Evolutionary conservation across 1,140 invertebrate genomes (phyloP).

Genomic region (Magallana gigas): DNA sequence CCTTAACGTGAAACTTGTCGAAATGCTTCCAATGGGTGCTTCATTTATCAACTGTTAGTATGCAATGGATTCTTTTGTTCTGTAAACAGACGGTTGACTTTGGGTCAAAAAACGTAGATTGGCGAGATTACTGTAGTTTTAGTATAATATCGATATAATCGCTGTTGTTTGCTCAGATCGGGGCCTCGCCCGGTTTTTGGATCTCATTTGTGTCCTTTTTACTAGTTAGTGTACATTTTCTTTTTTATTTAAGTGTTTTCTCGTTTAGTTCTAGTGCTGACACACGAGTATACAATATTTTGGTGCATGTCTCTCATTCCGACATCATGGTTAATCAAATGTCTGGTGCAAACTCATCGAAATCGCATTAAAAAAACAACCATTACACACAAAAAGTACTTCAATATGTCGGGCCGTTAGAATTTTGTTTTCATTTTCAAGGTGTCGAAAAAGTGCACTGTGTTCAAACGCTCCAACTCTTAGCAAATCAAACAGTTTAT

Average conservation of each 20-base stretch:
- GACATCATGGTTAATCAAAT: conserved; percentile 14
- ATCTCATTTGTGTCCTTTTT: conserved; percentile 13
- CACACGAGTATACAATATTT: conserved; percentile 13
- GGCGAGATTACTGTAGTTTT: neutral
- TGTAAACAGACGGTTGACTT: neutral
- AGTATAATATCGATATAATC: no score
- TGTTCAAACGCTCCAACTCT: neutral
- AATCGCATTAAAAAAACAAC: neutral
- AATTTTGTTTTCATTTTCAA: conserved; percentile 24
- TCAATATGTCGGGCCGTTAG: neutral
- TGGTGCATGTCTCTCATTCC: conserved; percentile 13
- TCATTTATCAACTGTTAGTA: neutral
- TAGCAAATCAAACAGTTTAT: neutral
- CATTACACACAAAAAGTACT: neutral
- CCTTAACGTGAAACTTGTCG: no score
- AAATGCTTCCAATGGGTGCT: conserved; percentile 12
- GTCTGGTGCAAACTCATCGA: conserved; percentile 23
- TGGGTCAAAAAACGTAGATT: neutral
- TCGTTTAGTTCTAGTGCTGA: conserved; percentile 13
- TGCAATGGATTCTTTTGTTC: conserved; percentile 17
- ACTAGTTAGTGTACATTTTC: conserved; percentile 6
- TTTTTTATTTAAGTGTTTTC: neutral
- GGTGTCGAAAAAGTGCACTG: neutral
- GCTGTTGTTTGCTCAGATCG: conserved; percentile 7
- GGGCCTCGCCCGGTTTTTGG: conserved; percentile 5